Evolutionary conservation across 2,113 vertebrate species (phyloP).

Genomic region (Aegotheles bennettii): DNA sequence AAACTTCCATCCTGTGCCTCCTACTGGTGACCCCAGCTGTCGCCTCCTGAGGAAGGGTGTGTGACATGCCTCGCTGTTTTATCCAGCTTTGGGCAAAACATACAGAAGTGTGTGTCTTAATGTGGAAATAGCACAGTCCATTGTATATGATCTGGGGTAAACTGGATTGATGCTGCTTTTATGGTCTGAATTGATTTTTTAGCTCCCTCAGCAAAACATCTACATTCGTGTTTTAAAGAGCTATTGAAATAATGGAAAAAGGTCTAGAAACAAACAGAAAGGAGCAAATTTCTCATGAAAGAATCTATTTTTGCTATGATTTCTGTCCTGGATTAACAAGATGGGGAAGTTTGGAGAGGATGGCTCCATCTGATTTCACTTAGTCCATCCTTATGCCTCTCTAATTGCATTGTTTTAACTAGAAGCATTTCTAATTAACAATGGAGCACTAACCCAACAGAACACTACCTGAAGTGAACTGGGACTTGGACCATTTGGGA

Average conservation of each 20-base stretch:
- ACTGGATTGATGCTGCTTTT: background rate
- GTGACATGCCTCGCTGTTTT: background rate
- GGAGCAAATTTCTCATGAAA: background rate
- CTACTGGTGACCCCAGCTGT: background rate
- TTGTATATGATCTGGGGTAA: background rate
- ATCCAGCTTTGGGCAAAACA: background rate
- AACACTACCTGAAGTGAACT: background rate
- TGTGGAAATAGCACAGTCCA: background rate
- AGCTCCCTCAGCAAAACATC: background rate
- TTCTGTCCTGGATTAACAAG: background rate
- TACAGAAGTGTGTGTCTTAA: accelerated
- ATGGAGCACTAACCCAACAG: background rate
- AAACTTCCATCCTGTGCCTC: background rate
- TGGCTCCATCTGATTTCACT: background rate
- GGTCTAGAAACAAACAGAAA: background rate
- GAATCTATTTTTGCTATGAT: background rate
- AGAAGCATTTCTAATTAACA: background rate
- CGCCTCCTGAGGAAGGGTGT: background rate
- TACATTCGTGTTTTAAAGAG: background rate
- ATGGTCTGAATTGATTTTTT: background rate
- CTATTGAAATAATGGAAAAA: background rate
- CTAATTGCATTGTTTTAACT: background rate
- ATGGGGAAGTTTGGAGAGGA: background rate
- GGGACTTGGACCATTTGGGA: background rate
- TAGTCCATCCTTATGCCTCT: background rate